Evolutionary conservation across 1,140 invertebrate species (phyloP).

Genomic region (Dendroctonus valens): DNA sequence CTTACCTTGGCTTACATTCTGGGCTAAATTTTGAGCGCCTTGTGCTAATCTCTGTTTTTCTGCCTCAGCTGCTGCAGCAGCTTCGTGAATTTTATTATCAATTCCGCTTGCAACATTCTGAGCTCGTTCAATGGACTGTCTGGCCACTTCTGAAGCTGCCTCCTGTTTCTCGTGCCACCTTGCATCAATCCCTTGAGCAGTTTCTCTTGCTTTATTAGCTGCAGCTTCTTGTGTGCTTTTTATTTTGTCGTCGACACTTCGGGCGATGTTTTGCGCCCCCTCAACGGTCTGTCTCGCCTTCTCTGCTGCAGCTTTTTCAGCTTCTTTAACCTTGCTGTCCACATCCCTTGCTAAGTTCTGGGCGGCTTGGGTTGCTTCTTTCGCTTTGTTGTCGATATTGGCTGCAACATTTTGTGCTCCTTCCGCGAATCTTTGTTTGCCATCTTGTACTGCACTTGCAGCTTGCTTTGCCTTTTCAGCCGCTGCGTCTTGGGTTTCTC

Average conservation of each 20-base stretch:
- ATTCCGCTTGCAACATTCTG: neutral
- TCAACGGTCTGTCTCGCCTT: conserved; percentile 12
- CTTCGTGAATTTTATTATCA: conserved; percentile 17
- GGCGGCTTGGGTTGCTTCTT: conserved; percentile 27
- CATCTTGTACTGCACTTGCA: conserved; percentile 4
- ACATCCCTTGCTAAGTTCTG: conserved; percentile 29
- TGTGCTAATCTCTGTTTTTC: conserved; percentile 25
- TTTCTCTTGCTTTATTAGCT: conserved; percentile 8
- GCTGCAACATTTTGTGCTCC: conserved; percentile 16
- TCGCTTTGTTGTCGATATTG: conserved; percentile 28
- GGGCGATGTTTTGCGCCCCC: conserved; percentile 18
- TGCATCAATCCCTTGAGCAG: neutral
- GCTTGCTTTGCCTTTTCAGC: conserved; percentile 19
- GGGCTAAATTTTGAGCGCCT: conserved; percentile 25
- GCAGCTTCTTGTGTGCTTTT: conserved; percentile 12
- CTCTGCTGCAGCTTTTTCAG: conserved; percentile 5
- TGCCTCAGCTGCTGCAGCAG: conserved; percentile 15
- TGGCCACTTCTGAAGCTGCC: neutral
- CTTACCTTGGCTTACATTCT: conserved; percentile 20
- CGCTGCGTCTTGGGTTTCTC: conserved; percentile 18
- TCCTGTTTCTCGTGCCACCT: conserved; percentile 4
- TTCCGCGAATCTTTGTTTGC: conserved; percentile 3
- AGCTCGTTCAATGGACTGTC: neutral
- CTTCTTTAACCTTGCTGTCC: conserved; percentile 28
- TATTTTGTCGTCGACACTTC: conserved; percentile 22